Base-by-base conservation (phyloP, 2,797 vertebrate genomes). In the Channa striata region DNA sequence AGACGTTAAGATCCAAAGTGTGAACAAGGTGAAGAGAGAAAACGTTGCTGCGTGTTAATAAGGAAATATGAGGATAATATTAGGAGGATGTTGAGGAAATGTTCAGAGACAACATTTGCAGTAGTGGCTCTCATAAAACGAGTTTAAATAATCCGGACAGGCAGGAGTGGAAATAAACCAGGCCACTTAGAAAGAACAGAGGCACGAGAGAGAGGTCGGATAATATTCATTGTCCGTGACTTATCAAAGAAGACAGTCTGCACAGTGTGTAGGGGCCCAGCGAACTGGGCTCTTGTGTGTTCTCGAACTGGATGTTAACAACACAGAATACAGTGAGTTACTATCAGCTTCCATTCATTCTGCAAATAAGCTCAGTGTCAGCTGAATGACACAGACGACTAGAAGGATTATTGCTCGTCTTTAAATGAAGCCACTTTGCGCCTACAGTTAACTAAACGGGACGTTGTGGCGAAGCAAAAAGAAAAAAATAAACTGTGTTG, bases 121-220 rank as follows among this genome's bases (percentile, higher is more conserved):
- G 67, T 84, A 84, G 89, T 89, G 76, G 72, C 69, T 52, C 20
- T 59, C 76, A 84, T 77, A 67, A 86, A 86, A 77, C 62, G 60
- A 81, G 67, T 44, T 69, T 44, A 66, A 72, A 68, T 87, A 77
- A 89, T 87, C 80, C 75, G 59, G 39, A 76, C 68, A 52, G 80
- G 57, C 70, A 74, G 68, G 52, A 20, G 43, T 25, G 46, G 59
- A 79, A 72, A 83, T 82, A 11, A 87, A 80, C 56, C 59, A 54
- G 69, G 67, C 63, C 77, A 66, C 65, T 16, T 63, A 77, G 65
- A 56, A 66, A 77, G 64, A 51, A 17, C 10, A 16, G 67, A 68
- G 46, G 11, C 19, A 52, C 53, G 37, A 50, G 43, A n/a, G 52
- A 70, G 44, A 19, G 66, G 37, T 12, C 19, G 34, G 40, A 71